Conservation (phyloP, 2,113 vertebrate genomes). For the Hemibagrus wyckioides region DNA sequence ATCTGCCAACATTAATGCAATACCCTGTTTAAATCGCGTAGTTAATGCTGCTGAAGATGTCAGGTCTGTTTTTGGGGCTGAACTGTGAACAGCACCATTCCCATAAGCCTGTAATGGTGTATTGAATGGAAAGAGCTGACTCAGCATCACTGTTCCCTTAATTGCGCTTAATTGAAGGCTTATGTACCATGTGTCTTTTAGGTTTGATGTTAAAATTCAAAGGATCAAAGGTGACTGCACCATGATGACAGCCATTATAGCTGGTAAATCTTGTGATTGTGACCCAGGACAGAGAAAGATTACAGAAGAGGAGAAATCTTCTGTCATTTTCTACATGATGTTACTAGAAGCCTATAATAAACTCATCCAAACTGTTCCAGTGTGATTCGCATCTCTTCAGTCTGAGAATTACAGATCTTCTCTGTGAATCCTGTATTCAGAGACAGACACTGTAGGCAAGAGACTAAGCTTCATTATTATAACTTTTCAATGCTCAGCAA, state of each 20-base stretch:
- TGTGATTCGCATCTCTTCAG: background rate
- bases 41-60: background rate
- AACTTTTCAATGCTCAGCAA: background rate
- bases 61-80: background rate
- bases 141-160: background rate
- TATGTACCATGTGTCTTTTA: slow-evolving; percentile 11
- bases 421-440: background rate
- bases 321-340: background rate
- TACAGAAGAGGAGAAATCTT: slow-evolving; percentile 18
- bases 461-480: background rate
- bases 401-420: background rate
- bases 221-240: slow-evolving; percentile 19
- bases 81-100: background rate
- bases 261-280: background rate
- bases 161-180: slow-evolving; percentile 22
- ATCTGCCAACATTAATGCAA: background rate
- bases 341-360: slow-evolving; percentile 1
- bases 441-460: background rate
- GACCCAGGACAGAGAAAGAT: slow-evolving; percentile 2
- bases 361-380: background rate
- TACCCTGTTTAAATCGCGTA: background rate
- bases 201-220: background rate
- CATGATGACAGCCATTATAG: slow-evolving; percentile 5
- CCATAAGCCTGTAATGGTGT: background rate
- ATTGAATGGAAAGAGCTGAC: background rate